Evolutionary conservation across 2,113 vertebrate genomes (phyloP), one percentile per base, ranked within the genome.

Genomic region (Ondatra zibethicus): DNA sequence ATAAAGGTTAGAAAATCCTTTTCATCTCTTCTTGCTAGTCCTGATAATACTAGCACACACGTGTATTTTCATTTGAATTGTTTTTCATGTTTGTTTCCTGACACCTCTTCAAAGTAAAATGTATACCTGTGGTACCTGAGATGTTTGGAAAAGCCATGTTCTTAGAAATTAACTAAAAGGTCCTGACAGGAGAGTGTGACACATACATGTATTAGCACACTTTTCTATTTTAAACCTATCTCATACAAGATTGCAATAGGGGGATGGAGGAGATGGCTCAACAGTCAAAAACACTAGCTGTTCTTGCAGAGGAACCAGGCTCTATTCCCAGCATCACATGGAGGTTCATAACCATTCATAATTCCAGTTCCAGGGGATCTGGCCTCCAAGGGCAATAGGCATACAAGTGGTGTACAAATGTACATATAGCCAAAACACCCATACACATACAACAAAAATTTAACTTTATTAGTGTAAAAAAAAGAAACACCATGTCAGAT

Each of bases 161-260:
- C 27, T 91, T 84, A 91, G 92, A 78, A 96, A 97, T 89, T 88
- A 96, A 5, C 29, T 25, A 95, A 78, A 92, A 93, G 91, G 42
- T 88, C 31, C 84, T 75, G 70, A 90, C 5, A 91, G 3, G 55
- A 77, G 19, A 92, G 73, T 58, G 89, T 47, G 52, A 87, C 50
- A 96, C 91, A 97, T 65, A 65, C 80, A 47, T 0, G 63, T 50
- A 96, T 96, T 91, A 96, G 92, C 84, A 36, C 0, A 91, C 73
- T 61, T 86, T 92, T n/a, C 91, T 63, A 91, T 92, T 66, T 96
- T 97, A 92, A 89, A 73, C 19, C 3, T 90, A 73, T 76, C 92
- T 93, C 33, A 89, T 73, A 92, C 76, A 94, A 84, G 55, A 84
- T 42, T 84, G 3, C 39, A 84, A 29, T 63, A 63, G 55, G 55